Evolutionary conservation across 2,797 vertebrate genomes (phyloP), one percentile per base, ranked within the genome.

Genomic region (Tapera naevia): DNA sequence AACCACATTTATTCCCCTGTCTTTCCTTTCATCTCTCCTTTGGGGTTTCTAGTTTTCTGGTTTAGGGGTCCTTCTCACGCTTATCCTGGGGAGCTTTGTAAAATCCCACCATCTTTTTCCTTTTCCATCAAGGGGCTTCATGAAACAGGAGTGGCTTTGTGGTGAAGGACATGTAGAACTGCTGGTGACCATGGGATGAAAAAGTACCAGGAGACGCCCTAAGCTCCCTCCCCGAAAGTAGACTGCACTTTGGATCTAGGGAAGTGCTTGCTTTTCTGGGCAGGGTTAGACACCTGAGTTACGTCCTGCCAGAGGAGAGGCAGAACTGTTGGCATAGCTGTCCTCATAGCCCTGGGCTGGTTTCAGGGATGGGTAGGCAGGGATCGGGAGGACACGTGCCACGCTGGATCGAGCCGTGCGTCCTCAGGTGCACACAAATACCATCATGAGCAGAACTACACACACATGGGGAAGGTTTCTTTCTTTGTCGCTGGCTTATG

Each of bases 401-500:
- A 0, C 16, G 27, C 24, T 8, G 5, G 10, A 4, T 15, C 4
- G 3, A 24, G 30, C 79, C 0, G 0, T 28, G 37, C 5, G 23
- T 23, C 19, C 24, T 15, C 39, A 23, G 39, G 7, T 18, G 45
- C 54, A 41, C 64, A 33, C 22, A n/a, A 46, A 16, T n/a, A 56
- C 32, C 28, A 11, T 16, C 1, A 13, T 4, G 27, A 25, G 32
- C 4, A 21, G 43, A 73, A 33, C 45, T 35, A 19, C 15, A 37
- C 53, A 17, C 24, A 46, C 12, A 1, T 1, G 2, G 37, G 30
- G 28, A 33, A 51, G 0, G 0, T 30, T 23, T 46, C 57, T 35
- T 43, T 17, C 41, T 48, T 43, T 2, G 2, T 9, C 0, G 0
- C 37, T 23, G 50, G 16, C 37, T 80, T 30, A 0, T 0, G 0